These are phyloP conservation scores for Oryctes rhinoceros DNA, from an alignment of 1,140 invertebrate genomes.

Conservation along the genomic window DNA sequence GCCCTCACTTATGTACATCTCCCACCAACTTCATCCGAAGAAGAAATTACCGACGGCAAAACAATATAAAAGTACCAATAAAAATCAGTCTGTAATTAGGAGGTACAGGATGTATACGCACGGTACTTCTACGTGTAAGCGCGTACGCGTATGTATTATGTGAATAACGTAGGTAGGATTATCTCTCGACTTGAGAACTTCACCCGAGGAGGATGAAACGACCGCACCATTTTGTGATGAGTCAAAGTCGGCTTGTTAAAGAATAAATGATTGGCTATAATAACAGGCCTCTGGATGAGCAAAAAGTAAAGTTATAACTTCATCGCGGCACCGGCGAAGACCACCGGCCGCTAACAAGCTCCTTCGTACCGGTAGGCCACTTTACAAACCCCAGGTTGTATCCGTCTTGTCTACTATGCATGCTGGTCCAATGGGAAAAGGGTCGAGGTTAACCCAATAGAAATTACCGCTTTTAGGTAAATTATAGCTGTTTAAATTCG, in stretches of 20 bases:
- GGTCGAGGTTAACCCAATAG: no score
- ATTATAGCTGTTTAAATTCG: no score
- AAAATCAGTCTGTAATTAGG: not conserved
- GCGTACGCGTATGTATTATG: no score
- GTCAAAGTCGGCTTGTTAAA: constrained; percentile 41
- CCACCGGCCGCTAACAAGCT: constrained; percentile 15
- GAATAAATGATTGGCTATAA: constrained; percentile 40
- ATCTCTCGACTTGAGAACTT: not conserved
- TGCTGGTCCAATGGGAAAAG: not conserved
- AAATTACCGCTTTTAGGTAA: no score
- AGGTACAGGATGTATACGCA: not conserved
- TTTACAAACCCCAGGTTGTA: not conserved
- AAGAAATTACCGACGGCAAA: not conserved
- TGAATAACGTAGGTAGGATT: no score
- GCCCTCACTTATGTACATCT: no score
- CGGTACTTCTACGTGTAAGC: not conserved
- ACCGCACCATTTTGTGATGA: constrained; percentile 37
- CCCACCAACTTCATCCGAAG: not conserved
- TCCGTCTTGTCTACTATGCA: not conserved
- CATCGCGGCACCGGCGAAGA: constrained; percentile 26
- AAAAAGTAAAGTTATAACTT: constrained; percentile 39
- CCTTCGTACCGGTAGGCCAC: constrained; percentile 2
- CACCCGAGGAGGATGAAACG: not conserved
- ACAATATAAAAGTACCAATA: not conserved
- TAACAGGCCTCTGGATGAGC: constrained; percentile 38